Evolutionary conservation across 1,140 invertebrate species (phyloP), one percentile per base, ranked within the genome.

Genomic region (Cydia fagiglandana): DNA sequence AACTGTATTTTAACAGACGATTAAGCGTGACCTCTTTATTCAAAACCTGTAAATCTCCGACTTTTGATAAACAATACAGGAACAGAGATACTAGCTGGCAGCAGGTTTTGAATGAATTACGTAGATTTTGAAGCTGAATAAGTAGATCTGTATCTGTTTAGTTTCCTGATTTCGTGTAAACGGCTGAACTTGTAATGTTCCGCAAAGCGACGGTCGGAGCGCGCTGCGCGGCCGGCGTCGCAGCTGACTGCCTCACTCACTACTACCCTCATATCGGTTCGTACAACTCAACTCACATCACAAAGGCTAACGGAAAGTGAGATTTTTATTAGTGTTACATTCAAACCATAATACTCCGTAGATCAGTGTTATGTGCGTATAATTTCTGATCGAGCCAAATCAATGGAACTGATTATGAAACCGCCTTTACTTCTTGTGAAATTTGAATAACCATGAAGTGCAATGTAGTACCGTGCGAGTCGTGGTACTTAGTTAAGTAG

Each of bases 101-200:
- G 79, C 91, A 92, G 90, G 91, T 91, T 91, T 92, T 91, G 91
- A 90, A 92, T 90, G 88, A 92, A 88, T 80, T 86, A 84, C 73
- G 89, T 92, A 92, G 88, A 88, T 86, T 88, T 89, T 84, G 85
- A 86, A 87, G 79, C 24, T 24, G 84, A 86, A 83, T 84, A 85
- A 82, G 86, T 90, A 89, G 88, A 85, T 88, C 84, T 86, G 81
- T 85, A 83, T 86, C 81, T 78, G 79, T 83, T 88, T 85, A 73
- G 73, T 84, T 87, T 76, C 74, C 73, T 80, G 78, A 45, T 78
- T 82, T 81, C 83, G 84, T 84, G 78, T 75, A 82, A 84, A 86
- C 88, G 85, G 88, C 88, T 88, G 84, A 88, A 84, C 78, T 79
- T 78, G 76, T 84, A 85, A 82, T 79, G 78, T 83, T 80, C 76